A percentile compares a stretch with the other conserved stretches of the same genome.
Conservation (phyloP, 2,888 invertebrate species). For the Agriotes lineatus region DNA sequence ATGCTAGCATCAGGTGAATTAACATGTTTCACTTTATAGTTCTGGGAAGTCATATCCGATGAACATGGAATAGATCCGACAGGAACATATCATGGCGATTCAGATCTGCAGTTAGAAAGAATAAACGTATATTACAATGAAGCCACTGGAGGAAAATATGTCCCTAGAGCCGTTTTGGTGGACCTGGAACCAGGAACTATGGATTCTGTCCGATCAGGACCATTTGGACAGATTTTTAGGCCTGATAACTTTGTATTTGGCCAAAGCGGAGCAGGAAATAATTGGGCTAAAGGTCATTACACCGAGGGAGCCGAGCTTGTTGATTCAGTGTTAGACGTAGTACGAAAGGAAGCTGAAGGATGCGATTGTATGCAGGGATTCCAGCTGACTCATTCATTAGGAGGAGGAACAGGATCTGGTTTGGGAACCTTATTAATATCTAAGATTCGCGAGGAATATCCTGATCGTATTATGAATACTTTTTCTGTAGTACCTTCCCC, state of each 20-base stretch:
- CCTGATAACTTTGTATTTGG: conserved; percentile 97
- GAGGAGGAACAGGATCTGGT: conserved; percentile 96
- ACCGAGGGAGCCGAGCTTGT: conserved; percentile 91
- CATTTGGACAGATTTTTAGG: conserved; percentile 93
- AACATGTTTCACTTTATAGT: conserved; percentile 71
- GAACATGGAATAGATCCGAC: conserved; percentile 95
- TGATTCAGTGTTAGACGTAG: conserved; percentile 87
- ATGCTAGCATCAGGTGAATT: too few species aligned
- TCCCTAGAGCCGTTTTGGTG: conserved; percentile 91
- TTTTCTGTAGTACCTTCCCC: conserved; percentile 92
- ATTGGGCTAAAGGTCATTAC: conserved; percentile 93
- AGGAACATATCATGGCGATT: conserved; percentile 90
- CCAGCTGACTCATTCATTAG: conserved; percentile 95
- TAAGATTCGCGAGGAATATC: conserved; percentile 97
- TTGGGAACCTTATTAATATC: conserved; percentile 96
- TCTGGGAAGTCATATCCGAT: conserved; percentile 97
- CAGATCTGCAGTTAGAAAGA: conserved; percentile 93
- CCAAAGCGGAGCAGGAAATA: conserved; percentile 87
- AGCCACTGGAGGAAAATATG: conserved; percentile 93
- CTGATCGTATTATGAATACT: conserved; percentile 98
- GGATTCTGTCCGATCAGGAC: conserved; percentile 95
- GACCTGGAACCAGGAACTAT: conserved; percentile 97
- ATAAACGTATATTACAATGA: conserved; percentile 97
- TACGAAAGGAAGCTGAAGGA: conserved; percentile 87
- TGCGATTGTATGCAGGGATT: conserved; percentile 95